These are phyloP conservation scores for Todiramphus chloris DNA, from an alignment of 2,113 vertebrate genomes.

Conservation along the genomic window DNA sequence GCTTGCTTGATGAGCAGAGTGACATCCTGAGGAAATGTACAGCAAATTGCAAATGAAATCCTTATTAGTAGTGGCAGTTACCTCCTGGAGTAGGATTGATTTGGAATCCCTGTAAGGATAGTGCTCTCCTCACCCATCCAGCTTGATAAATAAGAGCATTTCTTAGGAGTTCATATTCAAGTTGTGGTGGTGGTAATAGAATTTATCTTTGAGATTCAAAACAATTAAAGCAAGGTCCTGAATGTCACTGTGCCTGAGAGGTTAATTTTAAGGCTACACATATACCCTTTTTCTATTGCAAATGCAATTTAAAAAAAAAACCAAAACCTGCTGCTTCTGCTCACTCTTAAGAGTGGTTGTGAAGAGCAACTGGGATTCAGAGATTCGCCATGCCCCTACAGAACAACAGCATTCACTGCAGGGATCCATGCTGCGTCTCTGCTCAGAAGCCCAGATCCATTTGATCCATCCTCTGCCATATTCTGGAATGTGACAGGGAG, in stretches of 20 bases:
- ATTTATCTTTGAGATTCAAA: constrained; percentile 49
- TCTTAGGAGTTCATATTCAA: constrained; percentile 39
- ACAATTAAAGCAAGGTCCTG: constrained; percentile 40
- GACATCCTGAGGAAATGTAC: constrained; percentile 63
- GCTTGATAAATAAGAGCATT: constrained; percentile 40
- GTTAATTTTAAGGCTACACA: not conserved
- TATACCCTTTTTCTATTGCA: not conserved
- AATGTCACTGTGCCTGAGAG: not conserved
- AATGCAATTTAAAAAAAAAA: not conserved
- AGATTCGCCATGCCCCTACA: not conserved
- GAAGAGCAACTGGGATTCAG: not conserved
- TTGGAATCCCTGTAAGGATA: constrained; percentile 55
- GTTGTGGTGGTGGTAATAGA: constrained; percentile 32
- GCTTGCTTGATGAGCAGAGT: constrained; percentile 67
- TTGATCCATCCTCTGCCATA: not conserved
- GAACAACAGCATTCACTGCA: not conserved
- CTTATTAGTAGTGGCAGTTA: constrained; percentile 70
- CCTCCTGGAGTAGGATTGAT: constrained; percentile 64
- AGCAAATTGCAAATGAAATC: constrained; percentile 68
- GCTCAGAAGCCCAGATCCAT: not conserved
- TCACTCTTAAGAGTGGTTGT: not conserved
- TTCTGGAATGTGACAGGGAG: not conserved
- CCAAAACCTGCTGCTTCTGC: not conserved
- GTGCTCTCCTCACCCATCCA: constrained; percentile 8
- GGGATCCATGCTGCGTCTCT: not conserved